These are phyloP conservation scores for Stigmatopora nigra DNA, from an alignment of 2,113 vertebrate genomes.

Conservation along the genomic window DNA sequence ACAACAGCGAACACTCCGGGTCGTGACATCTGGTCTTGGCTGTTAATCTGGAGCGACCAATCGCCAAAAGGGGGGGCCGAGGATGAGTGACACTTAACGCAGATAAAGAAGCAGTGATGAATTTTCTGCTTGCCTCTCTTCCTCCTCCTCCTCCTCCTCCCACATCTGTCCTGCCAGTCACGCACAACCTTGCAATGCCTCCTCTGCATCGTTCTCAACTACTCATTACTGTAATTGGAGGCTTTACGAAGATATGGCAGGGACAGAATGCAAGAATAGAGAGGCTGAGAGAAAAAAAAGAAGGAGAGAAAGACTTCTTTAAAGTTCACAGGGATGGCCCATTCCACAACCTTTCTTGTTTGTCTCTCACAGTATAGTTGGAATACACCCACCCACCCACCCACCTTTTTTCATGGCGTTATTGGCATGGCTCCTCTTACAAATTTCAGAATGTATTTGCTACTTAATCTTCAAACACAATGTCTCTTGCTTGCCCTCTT, in stretches of 20 bases:
- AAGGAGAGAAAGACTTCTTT: conserved; percentile 42
- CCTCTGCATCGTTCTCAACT: conserved; percentile 48
- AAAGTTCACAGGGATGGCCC: conserved; percentile 53
- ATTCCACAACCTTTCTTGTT: conserved; percentile 22
- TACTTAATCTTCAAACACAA: conserved; percentile 39
- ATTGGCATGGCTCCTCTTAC: conserved; percentile 43
- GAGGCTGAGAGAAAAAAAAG: conserved; percentile 17
- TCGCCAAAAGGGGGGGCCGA: conserved; percentile 38
- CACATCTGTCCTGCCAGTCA: conserved; percentile 46
- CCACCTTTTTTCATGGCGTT: neutral
- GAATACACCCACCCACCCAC: conserved; percentile 15
- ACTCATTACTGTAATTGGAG: conserved; percentile 70
- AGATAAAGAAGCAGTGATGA: conserved; percentile 47
- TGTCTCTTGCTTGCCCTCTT: conserved; percentile 27
- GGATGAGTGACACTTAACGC: conserved; percentile 49
- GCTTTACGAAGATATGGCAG: conserved; percentile 52
- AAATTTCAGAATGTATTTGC: conserved; percentile 35
- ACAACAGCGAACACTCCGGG: conserved; percentile 37
- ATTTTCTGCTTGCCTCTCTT: conserved; percentile 28
- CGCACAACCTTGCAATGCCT: conserved; percentile 40
- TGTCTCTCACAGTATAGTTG: conserved; percentile 22
- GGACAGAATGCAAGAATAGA: conserved; percentile 26
- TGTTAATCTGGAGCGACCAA: conserved; percentile 59
- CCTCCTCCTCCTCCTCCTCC: no score
- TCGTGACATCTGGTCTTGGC: conserved; percentile 47